Evolutionary conservation across 2,797 vertebrate species (phyloP), one percentile per base, ranked within the genome.

Genomic region (Tympanoctomys barrerae): DNA sequence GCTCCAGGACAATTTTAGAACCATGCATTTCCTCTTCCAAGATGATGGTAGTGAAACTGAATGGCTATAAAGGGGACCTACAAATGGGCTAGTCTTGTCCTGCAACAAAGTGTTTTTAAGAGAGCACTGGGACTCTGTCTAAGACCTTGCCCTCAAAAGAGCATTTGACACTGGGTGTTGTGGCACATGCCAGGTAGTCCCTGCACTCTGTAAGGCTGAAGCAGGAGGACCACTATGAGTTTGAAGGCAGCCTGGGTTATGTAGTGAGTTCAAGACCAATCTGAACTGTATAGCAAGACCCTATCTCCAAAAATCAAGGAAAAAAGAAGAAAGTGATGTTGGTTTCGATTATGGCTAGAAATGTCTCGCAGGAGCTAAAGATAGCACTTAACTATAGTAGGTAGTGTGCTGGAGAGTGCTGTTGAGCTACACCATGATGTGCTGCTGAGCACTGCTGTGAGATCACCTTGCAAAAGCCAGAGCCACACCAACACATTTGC

Each of bases 401-500:
- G n/a, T 18, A 22, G 68, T 71, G 33, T 7, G 5, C 33, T 16
- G 33, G 16, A 19, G 62, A 8, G 66, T 16, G 33, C 66, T 19
- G 6, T 33, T 68, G 66, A 68, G 66, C 6, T n/a, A 36, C n/a
- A 28, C 24, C 68, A 7, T 54, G 18, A 36, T 19, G 3, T 19
- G 68, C 18, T 39, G n/a, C 19, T 21, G 13, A 70, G 68, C n/a
- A n/a, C n/a, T 18, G 18, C 68, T 36, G n/a, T 21, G n/a, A 21
- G 19, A 39, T 71, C n/a, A 71, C 68, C 68, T 36, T 9, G 68
- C n/a, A 7, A n/a, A 36, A n/a, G 18, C 68, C n/a, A 39, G 7
- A 9, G 19, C 68, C 8, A 3, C 8, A 3, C n/a, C 9, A n/a
- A 22, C n/a, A 39, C n/a, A 0, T 39, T 39, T 2, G 8, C 68